Base-by-base conservation (phyloP, 1,140 invertebrate species). In the Lucilia cuprina region DNA sequence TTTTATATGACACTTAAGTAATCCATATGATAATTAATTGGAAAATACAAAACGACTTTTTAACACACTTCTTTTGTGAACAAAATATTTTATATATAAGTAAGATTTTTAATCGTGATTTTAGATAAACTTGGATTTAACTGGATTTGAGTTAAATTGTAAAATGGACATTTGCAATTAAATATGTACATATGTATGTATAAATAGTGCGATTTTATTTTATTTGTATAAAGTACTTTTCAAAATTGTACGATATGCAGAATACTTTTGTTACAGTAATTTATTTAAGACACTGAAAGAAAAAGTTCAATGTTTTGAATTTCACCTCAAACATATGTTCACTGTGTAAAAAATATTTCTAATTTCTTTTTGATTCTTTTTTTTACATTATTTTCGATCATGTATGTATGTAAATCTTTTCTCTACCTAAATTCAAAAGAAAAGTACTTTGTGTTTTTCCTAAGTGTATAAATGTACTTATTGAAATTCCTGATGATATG, bases 381-480 rank as follows among this genome's bases (percentile, higher is more conserved):
- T 41, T 41, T 41, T 2, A 8, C 10, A 5, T 41, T 41, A 8
- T 41, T 41, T 41, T 10, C 5, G 7, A 5, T 10, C 7, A 10
- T 10, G 5, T 41, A 41, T 41, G 7, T 41, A 2, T 41, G 41
- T n/a, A n/a, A n/a, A n/a, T 5, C 41, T 41, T 41, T 41, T 5
- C 25, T 41, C 41, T 41, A 41, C 41, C 41, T 41, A 41, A 60
- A 60, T 60, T n/a, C 14, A 30, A 3, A n/a, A 1, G 14, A n/a
- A 60, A 7, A 7, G 13, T 41, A 10, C 75, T 5, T 78, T 78
- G 7, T 21, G 21, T 19, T 78, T 78, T 78, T 1, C 34, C 75
- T 78, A 78, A 78, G 75, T 78, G 75, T 78, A 78, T n/a, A 41
- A 41, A 60, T 60, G 55, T 60, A 60, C n/a, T 2, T 41, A 41